Evolutionary conservation across 2,113 vertebrate species (phyloP).

Genomic region (Hirundichthys speculiger): DNA sequence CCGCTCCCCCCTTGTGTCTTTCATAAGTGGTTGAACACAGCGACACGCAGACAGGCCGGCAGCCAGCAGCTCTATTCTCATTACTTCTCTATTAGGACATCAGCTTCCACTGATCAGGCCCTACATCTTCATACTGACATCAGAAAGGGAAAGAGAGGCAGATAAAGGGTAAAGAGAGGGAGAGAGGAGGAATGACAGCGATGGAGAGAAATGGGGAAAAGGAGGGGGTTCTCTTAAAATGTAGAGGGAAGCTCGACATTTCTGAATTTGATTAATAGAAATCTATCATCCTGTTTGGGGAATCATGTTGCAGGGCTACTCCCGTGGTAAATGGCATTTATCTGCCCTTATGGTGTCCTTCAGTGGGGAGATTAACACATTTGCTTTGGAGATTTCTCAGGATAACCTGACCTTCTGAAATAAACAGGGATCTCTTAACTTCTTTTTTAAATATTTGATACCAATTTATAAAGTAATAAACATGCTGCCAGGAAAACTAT

Average conservation of each 20-base stretch:
- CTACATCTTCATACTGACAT: constrained; percentile 70
- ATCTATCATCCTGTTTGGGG: constrained; percentile 65
- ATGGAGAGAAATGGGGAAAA: constrained; percentile 16
- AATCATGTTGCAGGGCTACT: constrained; percentile 51
- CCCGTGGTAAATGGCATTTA: constrained; percentile 64
- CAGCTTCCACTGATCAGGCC: constrained; percentile 76
- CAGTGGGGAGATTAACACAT: constrained; percentile 59
- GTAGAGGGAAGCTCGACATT: constrained; percentile 48
- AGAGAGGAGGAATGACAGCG: constrained; percentile 16
- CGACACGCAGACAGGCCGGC: constrained; percentile 58
- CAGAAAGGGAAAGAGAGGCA: constrained; percentile 32
- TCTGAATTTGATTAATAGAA: constrained; percentile 69
- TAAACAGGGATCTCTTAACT: constrained; percentile 12
- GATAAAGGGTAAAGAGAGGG: constrained; percentile 54
- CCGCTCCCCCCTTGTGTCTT: constrained; percentile 62
- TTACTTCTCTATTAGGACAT: constrained; percentile 78
- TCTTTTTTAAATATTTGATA: constrained; percentile 22
- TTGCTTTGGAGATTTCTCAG: constrained; percentile 48
- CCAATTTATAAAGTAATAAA: constrained; percentile 29
- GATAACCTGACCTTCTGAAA: constrained; percentile 51
- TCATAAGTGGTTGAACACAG: constrained; percentile 77
- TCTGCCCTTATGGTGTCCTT: constrained; percentile 72
- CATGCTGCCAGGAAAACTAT: constrained; percentile 23
- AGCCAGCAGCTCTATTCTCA: constrained; percentile 78
- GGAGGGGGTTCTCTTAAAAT: constrained; percentile 24